These are phyloP conservation scores for Speoplatyrhinus poulsoni DNA, from an alignment of 2,113 vertebrate genomes.

Conservation along the genomic window DNA sequence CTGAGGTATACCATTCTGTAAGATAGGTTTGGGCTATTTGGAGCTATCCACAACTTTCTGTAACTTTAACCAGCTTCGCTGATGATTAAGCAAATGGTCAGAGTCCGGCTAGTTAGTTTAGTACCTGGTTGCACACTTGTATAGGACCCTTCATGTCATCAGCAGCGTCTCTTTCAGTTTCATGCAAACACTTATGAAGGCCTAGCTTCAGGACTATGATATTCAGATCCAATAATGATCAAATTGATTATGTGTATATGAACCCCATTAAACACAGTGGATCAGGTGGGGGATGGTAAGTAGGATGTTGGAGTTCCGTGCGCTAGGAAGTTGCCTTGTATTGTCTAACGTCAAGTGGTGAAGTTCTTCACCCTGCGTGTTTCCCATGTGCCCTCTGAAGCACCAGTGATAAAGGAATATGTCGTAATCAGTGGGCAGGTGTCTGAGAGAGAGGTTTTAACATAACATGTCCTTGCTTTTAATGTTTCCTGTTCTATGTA, in stretches of 20 bases:
- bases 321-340: conserved; percentile 28
- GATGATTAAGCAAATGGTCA: no score
- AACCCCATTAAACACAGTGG: not conserved
- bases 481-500: conserved; percentile 43
- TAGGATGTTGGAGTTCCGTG: not conserved
- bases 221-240: not conserved
- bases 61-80: no score
- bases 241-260: not conserved
- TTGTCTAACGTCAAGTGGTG: conserved; percentile 23
- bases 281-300: not conserved
- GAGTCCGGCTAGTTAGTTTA: no score
- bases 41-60: no score
- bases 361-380: conserved; percentile 30
- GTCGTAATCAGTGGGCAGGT: conserved; percentile 29
- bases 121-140: no score
- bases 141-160: no score
- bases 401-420: conserved; percentile 18
- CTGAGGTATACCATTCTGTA: no score
- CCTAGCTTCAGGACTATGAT: not conserved
- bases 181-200: not conserved
- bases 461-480: conserved; percentile 19
- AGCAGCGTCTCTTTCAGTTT: not conserved
- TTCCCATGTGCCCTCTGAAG: conserved; percentile 31
- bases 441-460: conserved; percentile 24
- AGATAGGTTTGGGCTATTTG: no score